Evolutionary conservation across 2,888 invertebrate species (phyloP).

Genomic region (Aelia acuminata): DNA sequence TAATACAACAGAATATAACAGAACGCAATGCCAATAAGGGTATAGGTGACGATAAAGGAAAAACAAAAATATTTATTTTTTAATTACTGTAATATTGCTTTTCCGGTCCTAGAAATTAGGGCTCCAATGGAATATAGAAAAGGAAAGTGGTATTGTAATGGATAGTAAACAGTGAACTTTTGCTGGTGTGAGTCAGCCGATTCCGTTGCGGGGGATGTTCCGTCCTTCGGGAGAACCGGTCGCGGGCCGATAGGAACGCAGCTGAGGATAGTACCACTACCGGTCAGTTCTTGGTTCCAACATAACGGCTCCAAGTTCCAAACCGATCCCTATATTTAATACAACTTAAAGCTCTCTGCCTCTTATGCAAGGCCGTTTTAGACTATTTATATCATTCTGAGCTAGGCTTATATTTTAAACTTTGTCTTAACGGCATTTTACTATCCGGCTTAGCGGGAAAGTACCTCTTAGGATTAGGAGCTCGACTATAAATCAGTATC

Average conservation of each 20-base stretch:
- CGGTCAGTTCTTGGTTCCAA: neutral
- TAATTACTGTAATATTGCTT: too few relatives aligned
- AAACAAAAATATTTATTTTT: too few relatives aligned
- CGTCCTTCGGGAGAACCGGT: conserved; percentile 45
- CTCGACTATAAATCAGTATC: neutral
- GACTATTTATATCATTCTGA: neutral
- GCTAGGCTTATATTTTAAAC: neutral
- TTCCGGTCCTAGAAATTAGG: neutral
- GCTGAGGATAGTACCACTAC: conserved; percentile 8
- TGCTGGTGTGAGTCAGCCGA: conserved; percentile 34
- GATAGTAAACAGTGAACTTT: conserved; percentile 29
- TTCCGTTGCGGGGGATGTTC: conserved; percentile 48
- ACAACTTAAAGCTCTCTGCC: neutral
- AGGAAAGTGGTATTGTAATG: conserved; percentile 10
- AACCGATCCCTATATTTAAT: conserved; percentile 16
- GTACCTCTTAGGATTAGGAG: neutral
- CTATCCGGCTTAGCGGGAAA: neutral
- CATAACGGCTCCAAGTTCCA: neutral
- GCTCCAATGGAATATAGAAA: neutral
- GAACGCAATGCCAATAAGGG: too few relatives aligned
- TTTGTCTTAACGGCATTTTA: neutral
- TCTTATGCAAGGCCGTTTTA: neutral
- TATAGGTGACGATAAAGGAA: too few relatives aligned
- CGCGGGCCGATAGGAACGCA: neutral
- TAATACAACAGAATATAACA: too few relatives aligned